Evolutionary conservation across 2,888 invertebrate genomes (phyloP), one percentile per base, ranked within the genome.

Genomic region (Eristalis tenax): DNA sequence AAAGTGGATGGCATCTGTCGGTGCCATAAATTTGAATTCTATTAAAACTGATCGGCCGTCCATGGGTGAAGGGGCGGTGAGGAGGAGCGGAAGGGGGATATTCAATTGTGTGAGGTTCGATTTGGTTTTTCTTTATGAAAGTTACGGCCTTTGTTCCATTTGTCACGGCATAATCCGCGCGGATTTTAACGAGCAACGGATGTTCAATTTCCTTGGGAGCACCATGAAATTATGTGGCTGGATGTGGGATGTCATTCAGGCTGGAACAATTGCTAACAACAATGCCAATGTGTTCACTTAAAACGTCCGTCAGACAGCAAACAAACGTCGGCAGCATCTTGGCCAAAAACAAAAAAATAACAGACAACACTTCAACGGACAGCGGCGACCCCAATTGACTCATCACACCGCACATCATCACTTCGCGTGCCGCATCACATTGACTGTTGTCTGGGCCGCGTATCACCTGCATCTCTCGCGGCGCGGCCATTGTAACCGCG

Each of bases 21-120:
- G 59, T 40, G 70, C 5, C 38, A 71, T 71, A 43, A 38, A 71
- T 61, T 71, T 61, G 35, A 23, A 59, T 38, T 70, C 57, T 40
- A 71, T 61, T 71, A 26, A 71, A 71, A 59, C 23, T 40, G 71
- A 61, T 61, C 40, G 40, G 18, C 3, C 61, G 6, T 11, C 10
- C 40, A 50, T 1, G 4, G 18, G 50, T 1, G 50, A 5, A n/a
- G n/a, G n/a, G n/a, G n/a, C n/a, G n/a, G n/a, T n/a, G 6, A n/a
- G n/a, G n/a, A n/a, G 18, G 22, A 22, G 56, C n/a, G 2, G 18
- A 3, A 10, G 8, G 50, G 5, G 50, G 50, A 23, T 4, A 5
- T 68, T 3, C 8, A 18, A 40, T 71, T 71, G 57, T 71, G 38
- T 8, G 2, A n/a, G 4, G 43, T 35, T 59, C 59, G 23, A 23